These are phyloP conservation scores for Mus spicilegus DNA, from an alignment of 2,113 vertebrate species.

Conservation along the genomic window DNA sequence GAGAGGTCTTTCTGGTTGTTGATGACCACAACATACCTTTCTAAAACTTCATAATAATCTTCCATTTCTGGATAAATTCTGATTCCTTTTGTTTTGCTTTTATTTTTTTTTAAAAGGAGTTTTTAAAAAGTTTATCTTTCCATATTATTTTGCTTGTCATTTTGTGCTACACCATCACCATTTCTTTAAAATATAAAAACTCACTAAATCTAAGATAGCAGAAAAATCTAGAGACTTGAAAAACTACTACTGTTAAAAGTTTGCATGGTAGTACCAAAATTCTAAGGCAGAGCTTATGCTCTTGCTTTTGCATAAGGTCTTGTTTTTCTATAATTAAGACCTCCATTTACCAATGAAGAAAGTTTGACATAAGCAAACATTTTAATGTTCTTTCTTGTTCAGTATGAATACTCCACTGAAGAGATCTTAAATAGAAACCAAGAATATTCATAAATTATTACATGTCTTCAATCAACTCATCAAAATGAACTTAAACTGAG, in stretches of 20 bases:
- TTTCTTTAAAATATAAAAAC: background rate
- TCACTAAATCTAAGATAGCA: background rate
- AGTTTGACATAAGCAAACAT: background rate
- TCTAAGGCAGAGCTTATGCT: background rate
- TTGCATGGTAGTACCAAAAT: background rate
- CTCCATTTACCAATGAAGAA: background rate
- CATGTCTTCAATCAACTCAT: background rate
- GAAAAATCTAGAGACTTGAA: background rate
- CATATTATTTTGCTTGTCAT: background rate
- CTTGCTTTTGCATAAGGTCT: background rate
- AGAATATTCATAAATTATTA: constrained; percentile 39
- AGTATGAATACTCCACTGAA: constrained; percentile 5
- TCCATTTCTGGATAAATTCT: background rate
- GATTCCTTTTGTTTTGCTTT: no score
- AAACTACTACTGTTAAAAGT: background rate
- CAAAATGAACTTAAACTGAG: constrained; percentile 20
- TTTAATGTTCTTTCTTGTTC: background rate
- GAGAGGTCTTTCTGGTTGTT: background rate
- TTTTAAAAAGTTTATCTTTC: background rate
- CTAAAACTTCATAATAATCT: background rate
- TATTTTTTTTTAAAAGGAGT: no score
- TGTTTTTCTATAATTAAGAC: background rate
- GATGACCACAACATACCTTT: no score
- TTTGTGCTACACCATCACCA: background rate
- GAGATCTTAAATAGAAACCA: constrained; percentile 31